Evolutionary conservation across 2,888 invertebrate species (phyloP), one percentile per base, ranked within the genome.

Genomic region (Elysia crispata): DNA sequence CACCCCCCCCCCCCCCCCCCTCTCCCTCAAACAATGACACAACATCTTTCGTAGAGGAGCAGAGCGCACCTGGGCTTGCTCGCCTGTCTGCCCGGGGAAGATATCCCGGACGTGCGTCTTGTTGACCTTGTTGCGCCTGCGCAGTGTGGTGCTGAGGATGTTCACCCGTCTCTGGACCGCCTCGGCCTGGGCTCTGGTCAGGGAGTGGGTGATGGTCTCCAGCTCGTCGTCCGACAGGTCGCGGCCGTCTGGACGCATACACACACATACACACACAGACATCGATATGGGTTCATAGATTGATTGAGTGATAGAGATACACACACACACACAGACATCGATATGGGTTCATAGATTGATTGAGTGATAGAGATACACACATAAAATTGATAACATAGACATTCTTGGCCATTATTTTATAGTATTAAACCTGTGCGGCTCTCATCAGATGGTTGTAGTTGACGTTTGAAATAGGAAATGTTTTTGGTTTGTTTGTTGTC

Each of bases 81-180:
- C 33, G 20, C 41, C 49, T 13, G 25, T 41, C 67, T 66, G 67
- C 62, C 23, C 75, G 8, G 87, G 84, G 76, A 90, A 90, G 49
- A 90, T 88, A 69, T 89, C 88, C 50, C 86, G 82, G 28, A 90
- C 88, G 83, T 90, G 88, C 23, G 86, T 85, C 79, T 89, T 88
- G 67, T 81, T 83, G 79, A 82, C 93, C 73, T 90, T 90, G 87
- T 94, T 93, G 80, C 88, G 87, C 88, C 94, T 94, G 76, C 95
- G 94, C 50, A 96, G 94, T 0, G 96, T 96, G 83, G 95, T 94
- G 92, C 96, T 96, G 80, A 96, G 94, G 15, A 95, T 94, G 78
- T 95, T 93, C 41, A 96, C 95, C 28, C 96, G 93, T 20, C 31
- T 72, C 85, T 95, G 94, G 31, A 96, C 95, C 0, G 96, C 96